These are phyloP conservation scores for Pseudomyrmex cubaensis DNA, from an alignment of 1,140 invertebrate species.

Conservation along the genomic window DNA sequence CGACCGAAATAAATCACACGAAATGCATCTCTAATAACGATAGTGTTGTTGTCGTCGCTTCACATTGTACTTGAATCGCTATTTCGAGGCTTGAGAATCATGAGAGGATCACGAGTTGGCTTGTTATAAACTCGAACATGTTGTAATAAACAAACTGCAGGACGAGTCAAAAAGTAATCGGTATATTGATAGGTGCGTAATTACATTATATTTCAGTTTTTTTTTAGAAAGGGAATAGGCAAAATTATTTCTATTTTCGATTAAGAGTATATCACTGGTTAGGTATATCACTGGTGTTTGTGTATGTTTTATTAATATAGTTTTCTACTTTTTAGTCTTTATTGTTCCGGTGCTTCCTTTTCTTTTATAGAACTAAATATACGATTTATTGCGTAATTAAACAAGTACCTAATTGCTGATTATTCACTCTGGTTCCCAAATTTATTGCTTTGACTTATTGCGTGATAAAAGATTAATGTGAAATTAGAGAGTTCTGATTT, in stretches of 20 bases:
- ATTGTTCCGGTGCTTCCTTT: too few species aligned
- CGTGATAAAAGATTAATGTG: constrained; percentile 2
- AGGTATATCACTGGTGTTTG: too few species aligned
- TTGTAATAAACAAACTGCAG: background rate
- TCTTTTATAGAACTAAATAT: background rate
- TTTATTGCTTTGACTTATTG: background rate
- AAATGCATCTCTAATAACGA: constrained; percentile 44
- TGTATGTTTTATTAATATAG: too few species aligned
- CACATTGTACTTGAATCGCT: background rate
- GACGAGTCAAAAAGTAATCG: background rate
- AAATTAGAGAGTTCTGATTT: background rate
- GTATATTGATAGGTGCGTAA: background rate
- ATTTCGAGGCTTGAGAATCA: constrained; percentile 10
- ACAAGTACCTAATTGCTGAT: background rate
- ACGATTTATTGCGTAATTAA: background rate
- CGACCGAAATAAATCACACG: constrained; percentile 41
- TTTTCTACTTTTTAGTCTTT: too few species aligned
- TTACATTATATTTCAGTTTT: background rate
- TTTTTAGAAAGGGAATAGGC: background rate
- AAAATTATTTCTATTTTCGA: too few species aligned
- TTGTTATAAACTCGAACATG: constrained; percentile 8
- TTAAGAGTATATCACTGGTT: too few species aligned
- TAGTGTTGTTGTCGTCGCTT: background rate
- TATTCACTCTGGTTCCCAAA: background rate
- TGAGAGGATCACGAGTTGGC: background rate